These are phyloP conservation scores for Willowsia nigromaculata DNA, from an alignment of 2,888 invertebrate genomes.

Conservation along the genomic window DNA sequence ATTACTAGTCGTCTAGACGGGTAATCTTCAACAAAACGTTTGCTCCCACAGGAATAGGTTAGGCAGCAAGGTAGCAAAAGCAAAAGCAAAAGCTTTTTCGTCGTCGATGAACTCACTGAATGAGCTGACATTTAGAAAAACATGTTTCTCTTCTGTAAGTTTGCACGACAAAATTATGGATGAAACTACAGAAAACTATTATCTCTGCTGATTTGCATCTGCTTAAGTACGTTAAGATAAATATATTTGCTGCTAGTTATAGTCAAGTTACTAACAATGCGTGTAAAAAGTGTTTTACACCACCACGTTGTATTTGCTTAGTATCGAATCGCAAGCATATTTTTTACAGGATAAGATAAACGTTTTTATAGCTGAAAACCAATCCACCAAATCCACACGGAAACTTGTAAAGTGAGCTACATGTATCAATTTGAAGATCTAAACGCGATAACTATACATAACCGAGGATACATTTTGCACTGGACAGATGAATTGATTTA, in stretches of 20 bases:
- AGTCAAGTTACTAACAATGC: too few relatives aligned
- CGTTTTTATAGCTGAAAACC: not conserved
- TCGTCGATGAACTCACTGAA: too few relatives aligned
- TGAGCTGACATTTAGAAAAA: too few relatives aligned
- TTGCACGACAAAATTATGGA: not conserved
- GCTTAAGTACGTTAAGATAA: too few relatives aligned
- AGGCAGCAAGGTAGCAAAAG: too few relatives aligned
- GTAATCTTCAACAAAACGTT: not conserved
- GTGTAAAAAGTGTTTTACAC: too few relatives aligned
- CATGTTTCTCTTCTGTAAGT: not conserved
- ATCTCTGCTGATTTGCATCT: not conserved
- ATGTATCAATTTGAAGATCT: slow-evolving; percentile 27
- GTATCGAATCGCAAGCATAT: not conserved
- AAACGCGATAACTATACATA: not conserved
- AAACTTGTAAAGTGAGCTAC: slow-evolving; percentile 38
- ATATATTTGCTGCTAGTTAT: not conserved
- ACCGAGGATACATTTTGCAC: slow-evolving; percentile 1
- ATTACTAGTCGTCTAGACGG: not conserved
- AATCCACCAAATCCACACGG: not conserved
- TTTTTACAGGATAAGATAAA: slow-evolving; percentile 5
- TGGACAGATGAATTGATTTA: slow-evolving; percentile 51
- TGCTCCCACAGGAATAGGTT: too few relatives aligned
- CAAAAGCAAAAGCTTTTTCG: too few relatives aligned
- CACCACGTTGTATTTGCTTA: slow-evolving; percentile 7
- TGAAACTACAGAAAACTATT: not conserved